Base-by-base conservation (phyloP, 2,888 invertebrate species). In the Xestia ashworthii region DNA sequence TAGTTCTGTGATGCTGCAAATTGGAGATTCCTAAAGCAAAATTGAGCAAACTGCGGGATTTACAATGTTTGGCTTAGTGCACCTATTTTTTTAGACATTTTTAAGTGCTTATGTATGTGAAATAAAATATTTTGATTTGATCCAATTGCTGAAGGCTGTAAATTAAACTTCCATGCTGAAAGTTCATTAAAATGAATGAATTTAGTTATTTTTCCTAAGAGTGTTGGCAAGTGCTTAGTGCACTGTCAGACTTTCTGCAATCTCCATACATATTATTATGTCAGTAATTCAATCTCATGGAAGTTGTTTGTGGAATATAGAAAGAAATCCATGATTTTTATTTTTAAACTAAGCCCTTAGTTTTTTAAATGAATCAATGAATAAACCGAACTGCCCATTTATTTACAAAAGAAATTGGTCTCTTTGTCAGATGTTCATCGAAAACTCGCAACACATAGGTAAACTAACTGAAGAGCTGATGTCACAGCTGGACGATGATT, bases 381-480 rank as follows among this genome's bases (percentile, higher is more conserved):
- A 60, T 32, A 19, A 19, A 32, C 8, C 16, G 8, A 32, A 19
- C 32, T n/a, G n/a, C n/a, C n/a, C 32, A 1, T 38, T 62, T 9
- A 9, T 19, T 19, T 32, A 32, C 32, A 32, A 32, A 32, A 32
- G 32, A 32, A 32, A 32, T 32, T 32, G 32, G 8, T 44, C 14
- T 65, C 1, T 58, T 70, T 65, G 1, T 38, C 93, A 98, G 97
- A 96, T 98, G 89, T 97, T 99, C 89, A 98, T 99, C 82, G 98
- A 98, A 93, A 98, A 98, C 94, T 97, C 98, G 3, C 97, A 97
- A 82, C 95, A 97, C 87, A 98, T 99, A 90, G 99, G 99, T 58
- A 95, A 98, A 77, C 94, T 99, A 80, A 98, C 98, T 0, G 97
- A 98, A 74, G 96, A 96, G 84, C 94, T 97, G 68, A 95, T 96